Conservation (phyloP, 2,888 invertebrate genomes). For the Caenorhabditis imperialis region DNA sequence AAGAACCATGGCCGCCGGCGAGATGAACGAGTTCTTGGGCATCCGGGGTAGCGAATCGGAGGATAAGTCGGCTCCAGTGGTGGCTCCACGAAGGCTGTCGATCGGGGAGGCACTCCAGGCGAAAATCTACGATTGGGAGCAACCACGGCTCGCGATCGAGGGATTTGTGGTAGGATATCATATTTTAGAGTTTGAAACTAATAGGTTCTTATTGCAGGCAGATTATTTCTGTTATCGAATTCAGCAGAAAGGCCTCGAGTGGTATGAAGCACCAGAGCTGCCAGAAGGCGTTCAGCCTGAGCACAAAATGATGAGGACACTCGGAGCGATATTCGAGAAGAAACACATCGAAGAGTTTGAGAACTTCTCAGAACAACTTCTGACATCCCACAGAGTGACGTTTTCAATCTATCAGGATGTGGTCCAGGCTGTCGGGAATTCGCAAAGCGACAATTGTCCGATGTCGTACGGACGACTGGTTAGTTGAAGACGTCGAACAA, state of each 20-base stretch:
- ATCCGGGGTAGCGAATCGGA: slow-evolving; percentile 13
- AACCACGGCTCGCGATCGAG: slow-evolving; percentile 59
- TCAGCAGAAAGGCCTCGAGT: slow-evolving; percentile 47
- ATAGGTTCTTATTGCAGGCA: slow-evolving; percentile 25
- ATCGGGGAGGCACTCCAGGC: slow-evolving; percentile 17
- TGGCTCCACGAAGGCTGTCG: slow-evolving; percentile 37
- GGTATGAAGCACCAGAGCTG: slow-evolving; percentile 58
- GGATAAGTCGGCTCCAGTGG: neutral
- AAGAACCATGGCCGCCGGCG: slow-evolving; percentile 39
- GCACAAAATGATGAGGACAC: slow-evolving; percentile 53
- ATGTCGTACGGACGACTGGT: slow-evolving; percentile 65
- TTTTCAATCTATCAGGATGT: slow-evolving; percentile 60
- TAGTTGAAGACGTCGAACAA: slow-evolving; percentile 2
- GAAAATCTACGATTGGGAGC: slow-evolving; percentile 57
- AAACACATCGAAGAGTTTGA: slow-evolving; percentile 34
- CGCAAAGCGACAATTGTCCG: slow-evolving; percentile 22
- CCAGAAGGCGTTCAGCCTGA: slow-evolving; percentile 62
- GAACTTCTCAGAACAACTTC: slow-evolving; percentile 34
- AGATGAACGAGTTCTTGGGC: slow-evolving; percentile 29
- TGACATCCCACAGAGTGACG: slow-evolving; percentile 44
- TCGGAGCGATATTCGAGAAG: slow-evolving; percentile 57
- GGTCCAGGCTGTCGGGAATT: slow-evolving; percentile 31
- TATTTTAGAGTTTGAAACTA: too few relatives aligned
- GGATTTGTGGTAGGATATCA: slow-evolving; percentile 57
- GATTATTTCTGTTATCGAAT: slow-evolving; percentile 60